phyloP scores from a whole-genome alignment of 2,113 vertebrate genomes.

The Protomyctophum bolini region DNA sequence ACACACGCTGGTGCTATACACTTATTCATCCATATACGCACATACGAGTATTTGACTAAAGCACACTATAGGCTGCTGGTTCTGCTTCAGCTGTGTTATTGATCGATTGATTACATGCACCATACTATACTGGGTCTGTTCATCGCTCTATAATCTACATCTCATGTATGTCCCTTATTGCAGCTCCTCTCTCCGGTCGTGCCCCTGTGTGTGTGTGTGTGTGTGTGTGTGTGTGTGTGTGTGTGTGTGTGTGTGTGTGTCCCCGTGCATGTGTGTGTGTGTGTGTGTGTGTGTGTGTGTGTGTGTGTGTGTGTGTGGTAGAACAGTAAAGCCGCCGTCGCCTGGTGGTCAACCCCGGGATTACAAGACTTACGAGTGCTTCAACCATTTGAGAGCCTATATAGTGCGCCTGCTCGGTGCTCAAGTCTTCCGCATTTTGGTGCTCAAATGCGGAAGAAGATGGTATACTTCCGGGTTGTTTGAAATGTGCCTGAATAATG shows the following conservation, averaged over 20 bases:
- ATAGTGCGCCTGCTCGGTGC: too few relatives aligned
- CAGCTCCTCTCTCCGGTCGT: slow-evolving; percentile 12
- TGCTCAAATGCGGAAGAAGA: too few relatives aligned
- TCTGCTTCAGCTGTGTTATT: slow-evolving; percentile 49
- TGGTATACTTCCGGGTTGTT: too few relatives aligned
- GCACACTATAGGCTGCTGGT: slow-evolving; percentile 1
- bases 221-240: background rate
- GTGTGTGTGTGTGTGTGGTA: background rate
- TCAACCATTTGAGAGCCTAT: too few relatives aligned
- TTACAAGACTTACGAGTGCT: too few relatives aligned
- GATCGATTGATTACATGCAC: slow-evolving; percentile 41
- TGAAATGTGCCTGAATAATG: too few relatives aligned
- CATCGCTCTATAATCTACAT: background rate
- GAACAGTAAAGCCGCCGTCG: too few relatives aligned
- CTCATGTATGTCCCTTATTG: background rate
- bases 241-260: background rate
- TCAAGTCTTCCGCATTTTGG: too few relatives aligned
- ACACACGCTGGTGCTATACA: background rate
- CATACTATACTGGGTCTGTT: background rate
- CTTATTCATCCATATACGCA: background rate
- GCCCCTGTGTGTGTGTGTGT: slow-evolving; percentile 10
- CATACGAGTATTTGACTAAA: background rate
- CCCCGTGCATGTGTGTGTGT: background rate
- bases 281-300: background rate
- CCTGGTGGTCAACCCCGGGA: too few relatives aligned